Evolutionary conservation across 2,888 invertebrate genomes (phyloP).

Genomic region (Epiperipatus broadwayi): DNA sequence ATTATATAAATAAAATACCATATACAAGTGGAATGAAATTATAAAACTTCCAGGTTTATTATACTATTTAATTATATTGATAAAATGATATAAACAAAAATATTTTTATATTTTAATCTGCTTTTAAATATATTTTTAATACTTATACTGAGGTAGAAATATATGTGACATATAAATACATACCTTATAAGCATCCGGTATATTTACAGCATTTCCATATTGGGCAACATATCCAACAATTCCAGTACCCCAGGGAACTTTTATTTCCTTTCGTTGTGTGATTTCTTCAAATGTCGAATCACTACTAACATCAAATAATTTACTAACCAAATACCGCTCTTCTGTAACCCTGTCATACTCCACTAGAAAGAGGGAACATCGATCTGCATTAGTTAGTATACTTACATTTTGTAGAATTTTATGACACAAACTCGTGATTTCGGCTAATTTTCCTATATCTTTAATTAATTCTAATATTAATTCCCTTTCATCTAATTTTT

Average conservation of each 20-base stretch:
- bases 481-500: slow-evolving; percentile 74
- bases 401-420: slow-evolving; percentile 85
- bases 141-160: not conserved
- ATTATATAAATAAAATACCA: no score
- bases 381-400: slow-evolving; percentile 70
- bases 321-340: slow-evolving; percentile 62
- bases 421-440: slow-evolving; percentile 77
- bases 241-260: slow-evolving; percentile 83
- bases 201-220: slow-evolving; percentile 77
- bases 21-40: no score
- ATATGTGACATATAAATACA: slow-evolving; percentile 13
- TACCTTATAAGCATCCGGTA: slow-evolving; percentile 77
- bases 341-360: slow-evolving; percentile 31
- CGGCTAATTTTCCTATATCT: slow-evolving; percentile 88
- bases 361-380: slow-evolving; percentile 67
- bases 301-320: slow-evolving; percentile 83
- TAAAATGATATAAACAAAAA: not conserved
- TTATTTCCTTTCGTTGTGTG: slow-evolving; percentile 75
- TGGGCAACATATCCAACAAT: slow-evolving; percentile 87
- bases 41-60: no score
- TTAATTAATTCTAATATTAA: slow-evolving; percentile 88
- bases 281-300: slow-evolving; percentile 77
- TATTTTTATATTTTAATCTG: no score
- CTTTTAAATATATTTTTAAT: no score
- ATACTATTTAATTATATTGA: no score